These are phyloP conservation scores for Allygus modestus DNA, from an alignment of 2,888 invertebrate species.

Conservation along the genomic window DNA sequence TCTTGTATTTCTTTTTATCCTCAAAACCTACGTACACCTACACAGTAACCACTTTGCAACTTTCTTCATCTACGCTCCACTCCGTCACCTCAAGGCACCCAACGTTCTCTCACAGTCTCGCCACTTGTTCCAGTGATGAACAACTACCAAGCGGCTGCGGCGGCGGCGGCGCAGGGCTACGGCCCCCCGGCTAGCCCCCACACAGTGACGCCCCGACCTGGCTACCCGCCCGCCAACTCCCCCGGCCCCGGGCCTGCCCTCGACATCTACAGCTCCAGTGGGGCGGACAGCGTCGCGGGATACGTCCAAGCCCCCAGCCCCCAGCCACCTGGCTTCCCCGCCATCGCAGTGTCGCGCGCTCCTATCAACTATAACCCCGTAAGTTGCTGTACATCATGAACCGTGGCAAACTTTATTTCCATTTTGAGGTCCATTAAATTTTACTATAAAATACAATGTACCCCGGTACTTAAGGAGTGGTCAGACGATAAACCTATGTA, in stretches of 20 bases:
- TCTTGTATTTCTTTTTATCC: no score
- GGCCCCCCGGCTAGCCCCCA: slow-evolving; percentile 92
- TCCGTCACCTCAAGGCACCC: no score
- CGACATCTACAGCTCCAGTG: slow-evolving; percentile 95
- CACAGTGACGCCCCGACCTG: slow-evolving; percentile 80
- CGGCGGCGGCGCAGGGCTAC: slow-evolving; percentile 84
- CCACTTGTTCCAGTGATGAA: slow-evolving; percentile 89
- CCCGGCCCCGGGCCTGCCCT: slow-evolving; percentile 89
- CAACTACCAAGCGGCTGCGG: slow-evolving; percentile 92
- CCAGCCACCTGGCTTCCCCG: slow-evolving; percentile 95
- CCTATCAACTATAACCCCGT: slow-evolving; percentile 96
- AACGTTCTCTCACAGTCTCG: no score
- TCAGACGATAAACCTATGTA: neutral
- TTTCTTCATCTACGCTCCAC: no score
- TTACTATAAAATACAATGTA: no score
- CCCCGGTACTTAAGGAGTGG: no score
- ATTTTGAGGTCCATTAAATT: no score
- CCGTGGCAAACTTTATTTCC: neutral
- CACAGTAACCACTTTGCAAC: no score
- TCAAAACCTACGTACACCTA: no score
- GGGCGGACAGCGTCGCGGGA: slow-evolving; percentile 87
- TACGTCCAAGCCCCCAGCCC: slow-evolving; percentile 98
- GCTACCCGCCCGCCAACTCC: slow-evolving; percentile 94
- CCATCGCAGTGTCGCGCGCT: slow-evolving; percentile 95
- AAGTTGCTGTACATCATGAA: slow-evolving; percentile 75